phyloP scores from a whole-genome alignment of 2,113 vertebrate genomes.

The Hyaena hyaena region DNA sequence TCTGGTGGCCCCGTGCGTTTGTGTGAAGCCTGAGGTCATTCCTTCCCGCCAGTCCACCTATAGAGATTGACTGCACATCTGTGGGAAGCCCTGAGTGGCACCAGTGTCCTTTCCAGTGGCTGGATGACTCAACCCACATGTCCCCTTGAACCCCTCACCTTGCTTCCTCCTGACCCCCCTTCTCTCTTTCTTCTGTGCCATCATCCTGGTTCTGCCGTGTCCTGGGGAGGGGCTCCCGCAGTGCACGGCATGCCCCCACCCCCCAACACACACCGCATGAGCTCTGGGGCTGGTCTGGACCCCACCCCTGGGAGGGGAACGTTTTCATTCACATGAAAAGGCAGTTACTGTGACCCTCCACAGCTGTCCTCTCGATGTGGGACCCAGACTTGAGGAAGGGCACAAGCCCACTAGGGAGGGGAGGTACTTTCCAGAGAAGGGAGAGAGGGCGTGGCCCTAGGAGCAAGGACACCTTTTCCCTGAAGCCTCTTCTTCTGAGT shows the following conservation, averaged over 20 bases:
- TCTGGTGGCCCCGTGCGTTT: not conserved
- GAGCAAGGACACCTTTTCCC: not conserved
- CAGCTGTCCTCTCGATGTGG: no score
- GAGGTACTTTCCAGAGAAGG: not conserved
- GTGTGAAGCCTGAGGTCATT: not conserved
- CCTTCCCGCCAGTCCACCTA: not conserved
- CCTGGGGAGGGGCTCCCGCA: accelerated
- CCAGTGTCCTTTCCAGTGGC: not conserved
- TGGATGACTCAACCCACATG: not conserved
- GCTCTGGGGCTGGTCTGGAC: not conserved
- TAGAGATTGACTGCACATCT: not conserved
- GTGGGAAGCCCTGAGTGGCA: not conserved
- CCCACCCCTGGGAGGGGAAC: accelerated
- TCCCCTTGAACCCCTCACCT: not conserved
- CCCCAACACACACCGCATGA: not conserved
- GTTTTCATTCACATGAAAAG: not conserved
- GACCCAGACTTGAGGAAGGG: no score
- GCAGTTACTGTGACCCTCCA: not conserved
- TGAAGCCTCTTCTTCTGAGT: no score
- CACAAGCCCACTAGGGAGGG: not conserved
- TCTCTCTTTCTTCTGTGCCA: not conserved
- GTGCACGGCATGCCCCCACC: not conserved
- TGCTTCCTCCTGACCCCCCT: not conserved
- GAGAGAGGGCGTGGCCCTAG: no score
- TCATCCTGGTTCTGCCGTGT: not conserved